Percentiles rank a stretch among this genome's conserved stretches.
Evolutionary conservation across 2,113 vertebrate genomes (phyloP).

Genomic region (Thryonomys swinderianus): DNA sequence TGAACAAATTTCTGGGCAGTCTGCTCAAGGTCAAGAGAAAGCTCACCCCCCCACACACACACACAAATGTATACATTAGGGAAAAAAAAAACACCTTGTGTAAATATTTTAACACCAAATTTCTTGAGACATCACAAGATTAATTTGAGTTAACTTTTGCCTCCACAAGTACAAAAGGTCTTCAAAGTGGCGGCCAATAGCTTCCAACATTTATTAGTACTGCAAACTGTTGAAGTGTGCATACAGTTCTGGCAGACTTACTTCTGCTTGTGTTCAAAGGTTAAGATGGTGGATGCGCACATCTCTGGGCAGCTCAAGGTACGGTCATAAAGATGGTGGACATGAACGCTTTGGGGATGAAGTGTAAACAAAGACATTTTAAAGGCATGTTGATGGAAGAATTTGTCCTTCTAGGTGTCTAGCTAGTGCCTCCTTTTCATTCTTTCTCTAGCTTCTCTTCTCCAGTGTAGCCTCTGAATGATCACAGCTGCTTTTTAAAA

Average conservation of each 20-base stretch:
- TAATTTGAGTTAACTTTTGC: background rate
- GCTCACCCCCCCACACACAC: too few species aligned
- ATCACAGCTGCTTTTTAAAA: background rate
- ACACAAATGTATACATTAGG: background rate
- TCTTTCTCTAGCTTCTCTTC: background rate
- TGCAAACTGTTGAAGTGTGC: background rate
- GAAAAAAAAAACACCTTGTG: background rate
- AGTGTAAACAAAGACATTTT: background rate
- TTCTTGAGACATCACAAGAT: background rate
- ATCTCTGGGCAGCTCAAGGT: background rate
- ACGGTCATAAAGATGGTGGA: background rate
- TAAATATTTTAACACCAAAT: background rate
- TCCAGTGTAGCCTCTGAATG: background rate
- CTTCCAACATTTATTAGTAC: background rate
- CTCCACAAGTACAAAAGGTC: background rate
- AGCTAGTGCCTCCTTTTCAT: background rate
- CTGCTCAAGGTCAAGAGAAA: background rate
- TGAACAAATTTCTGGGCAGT: background rate
- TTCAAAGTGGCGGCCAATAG: background rate
- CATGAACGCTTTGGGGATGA: background rate
- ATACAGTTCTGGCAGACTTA: background rate
- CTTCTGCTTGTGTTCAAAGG: background rate
- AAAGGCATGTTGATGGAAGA: background rate
- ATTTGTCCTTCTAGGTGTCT: background rate
- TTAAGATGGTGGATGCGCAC: background rate